Evolutionary conservation across 2,797 vertebrate species (phyloP).

Genomic region (Cheirogaleus major): DNA sequence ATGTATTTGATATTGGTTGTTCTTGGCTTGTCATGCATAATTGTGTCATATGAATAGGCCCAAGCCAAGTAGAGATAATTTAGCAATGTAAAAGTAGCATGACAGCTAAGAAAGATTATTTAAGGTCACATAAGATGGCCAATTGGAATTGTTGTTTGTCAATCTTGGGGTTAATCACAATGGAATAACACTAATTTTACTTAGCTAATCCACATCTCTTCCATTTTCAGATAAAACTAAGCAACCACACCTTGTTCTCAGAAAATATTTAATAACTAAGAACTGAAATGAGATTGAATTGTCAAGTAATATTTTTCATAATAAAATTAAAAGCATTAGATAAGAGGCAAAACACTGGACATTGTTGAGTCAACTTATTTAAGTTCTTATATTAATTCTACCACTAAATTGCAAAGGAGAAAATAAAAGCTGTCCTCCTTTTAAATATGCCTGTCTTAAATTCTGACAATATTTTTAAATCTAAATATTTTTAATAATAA

Average conservation of each 20-base stretch:
- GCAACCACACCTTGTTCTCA: constrained; percentile 73
- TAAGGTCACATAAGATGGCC: constrained; percentile 51
- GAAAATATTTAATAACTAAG: constrained; percentile 68
- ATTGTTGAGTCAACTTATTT: constrained; percentile 31
- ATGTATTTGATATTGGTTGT: constrained; percentile 60
- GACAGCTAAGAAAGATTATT: constrained; percentile 52
- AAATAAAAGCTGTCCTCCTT: not conserved
- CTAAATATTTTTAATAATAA: not conserved
- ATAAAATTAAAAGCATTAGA: constrained; percentile 61
- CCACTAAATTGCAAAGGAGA: not conserved
- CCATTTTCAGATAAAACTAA: constrained; percentile 66
- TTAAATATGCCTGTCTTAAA: not conserved
- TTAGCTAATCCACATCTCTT: constrained; percentile 48
- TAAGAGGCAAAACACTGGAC: not conserved
- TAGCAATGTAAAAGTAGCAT: constrained; percentile 56
- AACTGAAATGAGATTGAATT: constrained; percentile 53
- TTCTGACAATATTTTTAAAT: not conserved
- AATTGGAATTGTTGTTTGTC: constrained; percentile 47
- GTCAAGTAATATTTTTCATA: constrained; percentile 62
- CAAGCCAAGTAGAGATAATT: constrained; percentile 69
- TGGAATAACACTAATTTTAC: constrained; percentile 56
- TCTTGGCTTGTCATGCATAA: constrained; percentile 60
- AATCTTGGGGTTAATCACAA: constrained; percentile 47
- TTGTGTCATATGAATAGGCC: constrained; percentile 59
- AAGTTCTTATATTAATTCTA: constrained; percentile 31